These are phyloP conservation scores for Epinephelus malabaricus DNA, from an alignment of 2,797 vertebrate species.

Conservation along the genomic window DNA sequence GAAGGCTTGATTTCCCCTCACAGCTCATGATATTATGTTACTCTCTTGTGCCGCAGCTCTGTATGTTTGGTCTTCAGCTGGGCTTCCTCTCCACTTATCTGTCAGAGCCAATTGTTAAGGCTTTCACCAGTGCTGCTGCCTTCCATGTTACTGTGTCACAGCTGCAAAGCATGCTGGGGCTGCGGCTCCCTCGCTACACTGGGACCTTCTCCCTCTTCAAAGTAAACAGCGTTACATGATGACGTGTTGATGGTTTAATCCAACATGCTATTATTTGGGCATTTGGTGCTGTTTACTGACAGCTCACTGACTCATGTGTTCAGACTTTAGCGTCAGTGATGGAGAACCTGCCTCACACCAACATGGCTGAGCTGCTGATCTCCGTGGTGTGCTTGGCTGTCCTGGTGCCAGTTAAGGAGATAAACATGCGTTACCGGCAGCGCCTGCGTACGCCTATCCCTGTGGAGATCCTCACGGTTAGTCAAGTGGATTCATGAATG, in stretches of 20 bases:
- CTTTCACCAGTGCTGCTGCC: slow-evolving; percentile 94
- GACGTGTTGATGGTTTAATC: background rate
- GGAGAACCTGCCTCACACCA: slow-evolving; percentile 89
- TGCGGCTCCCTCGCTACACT: slow-evolving; percentile 89
- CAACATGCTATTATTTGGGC: background rate
- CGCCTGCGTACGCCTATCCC: slow-evolving; percentile 91
- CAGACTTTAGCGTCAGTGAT: slow-evolving; percentile 92
- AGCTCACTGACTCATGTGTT: slow-evolving; percentile 30
- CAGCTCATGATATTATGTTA: background rate
- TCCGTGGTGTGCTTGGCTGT: slow-evolving; percentile 90
- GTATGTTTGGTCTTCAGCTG: slow-evolving; percentile 93
- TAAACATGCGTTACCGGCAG: slow-evolving; percentile 91
- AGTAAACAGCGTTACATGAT: slow-evolving; percentile 70
- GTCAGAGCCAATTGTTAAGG: slow-evolving; percentile 94
- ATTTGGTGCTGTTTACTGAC: background rate
- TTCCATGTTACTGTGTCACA: slow-evolving; percentile 94
- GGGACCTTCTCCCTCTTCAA: slow-evolving; percentile 93
- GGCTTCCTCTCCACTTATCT: slow-evolving; percentile 94
- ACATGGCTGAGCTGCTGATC: slow-evolving; percentile 90
- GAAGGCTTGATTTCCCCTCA: background rate
- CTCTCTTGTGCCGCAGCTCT: slow-evolving; percentile 82
- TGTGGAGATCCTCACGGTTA: slow-evolving; percentile 90
- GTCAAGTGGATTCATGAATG: slow-evolving; percentile 33
- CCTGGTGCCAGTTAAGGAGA: slow-evolving; percentile 92
- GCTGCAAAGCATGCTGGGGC: slow-evolving; percentile 92